These are phyloP conservation scores for Dipodomys ordii DNA, from an alignment of 2,113 vertebrate species.

Conservation along the genomic window DNA sequence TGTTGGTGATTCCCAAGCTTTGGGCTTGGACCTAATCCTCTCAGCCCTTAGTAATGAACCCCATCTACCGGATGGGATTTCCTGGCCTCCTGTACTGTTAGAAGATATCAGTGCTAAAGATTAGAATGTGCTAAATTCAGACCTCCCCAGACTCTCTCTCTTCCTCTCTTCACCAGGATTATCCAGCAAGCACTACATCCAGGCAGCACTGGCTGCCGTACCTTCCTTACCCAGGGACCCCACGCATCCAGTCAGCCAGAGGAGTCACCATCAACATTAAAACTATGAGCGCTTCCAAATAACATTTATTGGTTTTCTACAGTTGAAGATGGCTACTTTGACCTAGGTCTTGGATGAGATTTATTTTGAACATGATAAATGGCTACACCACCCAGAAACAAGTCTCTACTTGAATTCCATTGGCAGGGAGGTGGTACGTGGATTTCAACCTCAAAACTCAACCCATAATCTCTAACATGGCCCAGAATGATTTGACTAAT, in stretches of 20 bases:
- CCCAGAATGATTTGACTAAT: not conserved
- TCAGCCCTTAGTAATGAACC: no score
- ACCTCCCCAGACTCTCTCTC: not conserved
- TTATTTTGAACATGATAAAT: fast-evolving
- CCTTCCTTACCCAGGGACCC: not conserved
- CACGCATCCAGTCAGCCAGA: not conserved
- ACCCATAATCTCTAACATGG: not conserved
- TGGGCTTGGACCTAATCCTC: no score
- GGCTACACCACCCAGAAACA: fast-evolving
- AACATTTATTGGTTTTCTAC: not conserved
- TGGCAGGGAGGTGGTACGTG: not conserved
- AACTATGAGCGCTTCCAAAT: not conserved
- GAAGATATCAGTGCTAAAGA: not conserved
- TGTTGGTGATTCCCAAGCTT: no score
- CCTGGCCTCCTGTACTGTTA: not conserved
- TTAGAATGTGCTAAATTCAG: no score
- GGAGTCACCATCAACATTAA: not conserved
- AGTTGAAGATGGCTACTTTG: not conserved
- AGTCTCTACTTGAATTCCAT: not conserved
- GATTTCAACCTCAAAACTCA: not conserved
- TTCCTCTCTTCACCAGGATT: no score
- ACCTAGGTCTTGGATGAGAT: not conserved
- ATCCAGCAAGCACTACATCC: fast-evolving
- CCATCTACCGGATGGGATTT: not conserved
- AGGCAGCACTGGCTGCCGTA: no score